Conservation (phyloP, 2,113 vertebrate species). For the Pavo muticus region DNA sequence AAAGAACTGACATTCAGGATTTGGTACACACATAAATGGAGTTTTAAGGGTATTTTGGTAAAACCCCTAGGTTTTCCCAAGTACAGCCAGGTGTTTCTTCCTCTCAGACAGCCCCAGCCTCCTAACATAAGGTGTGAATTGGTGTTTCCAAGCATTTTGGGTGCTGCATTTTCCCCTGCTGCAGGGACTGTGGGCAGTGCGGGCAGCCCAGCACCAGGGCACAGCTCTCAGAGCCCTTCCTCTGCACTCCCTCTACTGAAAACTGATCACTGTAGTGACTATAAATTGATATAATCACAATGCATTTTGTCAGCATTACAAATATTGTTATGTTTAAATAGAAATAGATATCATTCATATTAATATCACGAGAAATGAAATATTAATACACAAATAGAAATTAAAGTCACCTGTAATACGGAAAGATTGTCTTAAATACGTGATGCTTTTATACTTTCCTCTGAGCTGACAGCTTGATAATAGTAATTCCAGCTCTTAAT, state of each 20-base stretch:
- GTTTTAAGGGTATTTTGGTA: neutral
- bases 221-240: neutral
- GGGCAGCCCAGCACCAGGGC: neutral
- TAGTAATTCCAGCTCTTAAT: constrained; percentile 27
- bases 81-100: neutral
- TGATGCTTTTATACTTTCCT: neutral
- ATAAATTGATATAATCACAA: neutral
- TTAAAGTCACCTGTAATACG: constrained; percentile 8
- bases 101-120: neutral
- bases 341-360: constrained; percentile 25
- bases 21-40: neutral
- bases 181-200: neutral
- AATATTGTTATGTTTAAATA: constrained; percentile 44
- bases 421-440: neutral
- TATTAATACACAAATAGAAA: constrained; percentile 55
- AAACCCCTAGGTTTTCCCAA: neutral
- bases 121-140: neutral
- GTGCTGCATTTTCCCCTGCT: neutral
- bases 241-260: neutral
- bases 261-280: neutral
- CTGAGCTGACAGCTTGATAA: constrained; percentile 10
- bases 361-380: constrained; percentile 35
- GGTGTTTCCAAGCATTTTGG: neutral
- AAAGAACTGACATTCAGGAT: neutral
- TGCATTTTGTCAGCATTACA: neutral